Evolutionary conservation across 1,140 invertebrate species (phyloP).

Genomic region (Drosophila oshimai): DNA sequence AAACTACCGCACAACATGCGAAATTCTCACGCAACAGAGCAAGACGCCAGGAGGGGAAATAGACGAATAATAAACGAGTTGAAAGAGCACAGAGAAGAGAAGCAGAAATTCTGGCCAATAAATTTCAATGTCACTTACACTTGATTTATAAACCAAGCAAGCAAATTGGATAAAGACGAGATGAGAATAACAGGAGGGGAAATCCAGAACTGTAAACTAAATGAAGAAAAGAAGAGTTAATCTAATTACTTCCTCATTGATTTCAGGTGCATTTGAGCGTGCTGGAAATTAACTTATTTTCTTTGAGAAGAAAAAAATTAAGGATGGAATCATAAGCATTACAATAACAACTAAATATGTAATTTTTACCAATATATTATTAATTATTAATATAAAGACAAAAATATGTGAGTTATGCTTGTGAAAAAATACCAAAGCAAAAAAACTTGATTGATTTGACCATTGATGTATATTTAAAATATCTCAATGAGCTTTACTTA

Average conservation of each 20-base stretch:
- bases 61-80: slow-evolving; percentile 38
- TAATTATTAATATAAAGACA: too few relatives aligned
- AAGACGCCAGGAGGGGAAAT: slow-evolving; percentile 32
- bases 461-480: background rate
- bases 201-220: slow-evolving; percentile 5
- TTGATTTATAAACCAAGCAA: slow-evolving; percentile 68
- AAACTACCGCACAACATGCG: slow-evolving; percentile 62
- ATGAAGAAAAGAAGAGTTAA: slow-evolving; percentile 25
- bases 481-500: background rate
- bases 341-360: too few relatives aligned
- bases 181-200: background rate
- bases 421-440: too few relatives aligned
- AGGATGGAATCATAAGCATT: background rate
- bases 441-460: too few relatives aligned
- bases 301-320: slow-evolving; percentile 47
- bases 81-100: background rate
- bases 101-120: slow-evolving; percentile 47
- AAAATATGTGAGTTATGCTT: too few relatives aligned
- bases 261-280: slow-evolving; percentile 56
- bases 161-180: slow-evolving; percentile 21
- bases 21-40: slow-evolving; percentile 75
- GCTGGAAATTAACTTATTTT: slow-evolving; percentile 13
- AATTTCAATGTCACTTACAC: slow-evolving; percentile 79
- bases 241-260: slow-evolving; percentile 77
- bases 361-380: too few relatives aligned